Percentiles rank a stretch among this genome's conserved stretches.
Evolutionary conservation across 2,888 invertebrate species (phyloP).

Genomic region (Schrankia costaestrigalis): DNA sequence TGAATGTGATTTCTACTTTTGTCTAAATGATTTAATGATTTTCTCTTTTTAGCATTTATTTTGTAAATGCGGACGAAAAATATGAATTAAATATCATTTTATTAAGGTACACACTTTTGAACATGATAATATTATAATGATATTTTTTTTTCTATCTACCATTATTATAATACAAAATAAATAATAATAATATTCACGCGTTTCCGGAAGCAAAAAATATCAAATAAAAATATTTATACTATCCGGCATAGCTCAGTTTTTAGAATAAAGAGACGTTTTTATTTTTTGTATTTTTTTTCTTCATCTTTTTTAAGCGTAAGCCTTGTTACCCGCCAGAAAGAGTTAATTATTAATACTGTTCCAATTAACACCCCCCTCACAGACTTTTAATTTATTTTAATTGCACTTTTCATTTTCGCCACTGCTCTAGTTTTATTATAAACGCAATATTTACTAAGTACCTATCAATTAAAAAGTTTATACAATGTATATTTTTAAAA

Average conservation of each 20-base stretch:
- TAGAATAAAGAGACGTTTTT: constrained; percentile 67
- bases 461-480: constrained; percentile 19
- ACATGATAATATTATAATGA: constrained; percentile 18
- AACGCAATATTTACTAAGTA: constrained; percentile 2
- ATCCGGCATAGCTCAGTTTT: constrained; percentile 74
- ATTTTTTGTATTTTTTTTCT: constrained; percentile 31
- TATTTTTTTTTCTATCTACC: constrained; percentile 27
- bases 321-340: constrained; percentile 46
- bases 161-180: constrained; percentile 28
- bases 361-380: constrained; percentile 30
- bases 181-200: constrained; percentile 33
- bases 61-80: constrained; percentile 12
- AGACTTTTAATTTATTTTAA: constrained; percentile 2
- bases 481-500: constrained; percentile 1
- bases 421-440: constrained; percentile 1
- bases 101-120: constrained; percentile 27
- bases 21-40: too few relatives aligned
- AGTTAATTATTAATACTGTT: constrained; percentile 39
- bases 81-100: constrained; percentile 14
- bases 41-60: too few relatives aligned
- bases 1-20: too few relatives aligned
- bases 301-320: constrained; percentile 49
- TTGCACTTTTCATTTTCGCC: constrained; percentile 6
- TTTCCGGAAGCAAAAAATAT: constrained; percentile 51
- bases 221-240: constrained; percentile 40